A percentile compares a stretch with the other conserved stretches of the same genome.
These are phyloP conservation scores for Cancer borealis DNA, from an alignment of 2,888 invertebrate genomes.

Conservation along the genomic window DNA sequence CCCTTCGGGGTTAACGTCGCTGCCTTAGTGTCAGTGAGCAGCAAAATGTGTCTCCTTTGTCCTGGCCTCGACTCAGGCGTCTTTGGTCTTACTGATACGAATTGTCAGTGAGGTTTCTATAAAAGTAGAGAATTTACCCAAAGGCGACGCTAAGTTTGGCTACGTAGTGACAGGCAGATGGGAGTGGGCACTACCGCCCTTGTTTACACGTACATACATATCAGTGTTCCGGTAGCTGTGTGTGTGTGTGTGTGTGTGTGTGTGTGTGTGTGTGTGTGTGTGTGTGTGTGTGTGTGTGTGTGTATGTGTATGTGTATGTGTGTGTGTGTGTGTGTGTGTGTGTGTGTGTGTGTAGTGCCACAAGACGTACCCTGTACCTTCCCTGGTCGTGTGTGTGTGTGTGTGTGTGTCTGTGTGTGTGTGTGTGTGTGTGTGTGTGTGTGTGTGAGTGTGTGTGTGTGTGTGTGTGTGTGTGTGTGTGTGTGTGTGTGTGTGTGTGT, in stretches of 20 bases:
- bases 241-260: background rate
- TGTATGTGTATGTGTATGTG: background rate
- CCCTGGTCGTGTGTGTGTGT: background rate
- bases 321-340: background rate
- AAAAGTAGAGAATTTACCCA: background rate
- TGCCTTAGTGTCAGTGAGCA: background rate
- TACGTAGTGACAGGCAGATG: background rate
- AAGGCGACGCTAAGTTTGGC: background rate
- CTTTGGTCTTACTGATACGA: background rate
- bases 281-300: background rate
- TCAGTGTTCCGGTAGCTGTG: background rate
- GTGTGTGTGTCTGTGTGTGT: too few relatives aligned
- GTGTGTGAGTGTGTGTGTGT: conserved; percentile 28
- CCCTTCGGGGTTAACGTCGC: background rate
- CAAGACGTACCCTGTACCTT: background rate
- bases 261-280: too few relatives aligned
- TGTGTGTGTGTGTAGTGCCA: background rate
- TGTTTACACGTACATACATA: conserved; percentile 5
- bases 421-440: conserved; percentile 14
- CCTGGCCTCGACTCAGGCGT: background rate
- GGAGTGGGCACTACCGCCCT: background rate
- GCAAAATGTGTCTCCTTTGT: background rate
- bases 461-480: conserved; percentile 40
- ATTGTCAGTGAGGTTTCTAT: background rate
- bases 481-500: conserved; percentile 36